Conservation (phyloP, 2,113 vertebrate genomes). For the Erythrolamprus reginae region DNA sequence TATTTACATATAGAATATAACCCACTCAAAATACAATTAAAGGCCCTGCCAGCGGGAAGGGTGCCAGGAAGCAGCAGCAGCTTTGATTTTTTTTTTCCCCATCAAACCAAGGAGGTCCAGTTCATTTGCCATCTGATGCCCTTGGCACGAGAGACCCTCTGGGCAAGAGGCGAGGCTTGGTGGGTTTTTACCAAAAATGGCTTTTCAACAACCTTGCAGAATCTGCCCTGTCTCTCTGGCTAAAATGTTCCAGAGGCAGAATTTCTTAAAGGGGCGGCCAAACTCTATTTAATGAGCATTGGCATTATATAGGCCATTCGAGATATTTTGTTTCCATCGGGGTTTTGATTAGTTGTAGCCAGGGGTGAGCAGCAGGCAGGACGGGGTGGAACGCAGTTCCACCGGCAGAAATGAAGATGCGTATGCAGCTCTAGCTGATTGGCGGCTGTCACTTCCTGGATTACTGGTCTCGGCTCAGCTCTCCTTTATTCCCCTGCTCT, state of each 20-base stretch:
- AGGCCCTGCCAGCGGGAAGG: slow-evolving; percentile 66
- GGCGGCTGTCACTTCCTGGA: too few relatives aligned
- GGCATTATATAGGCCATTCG: not conserved
- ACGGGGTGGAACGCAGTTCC: too few relatives aligned
- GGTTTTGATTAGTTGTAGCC: not conserved
- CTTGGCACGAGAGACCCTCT: not conserved
- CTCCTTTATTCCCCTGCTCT: too few relatives aligned
- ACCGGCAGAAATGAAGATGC: too few relatives aligned
- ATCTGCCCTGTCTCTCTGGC: not conserved
- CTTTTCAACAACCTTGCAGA: not conserved
- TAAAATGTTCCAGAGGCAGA: not conserved
- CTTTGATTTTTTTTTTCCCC: slow-evolving; percentile 57
- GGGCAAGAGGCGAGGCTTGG: not conserved
- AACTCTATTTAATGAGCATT: not conserved
- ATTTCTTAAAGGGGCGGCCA: not conserved
- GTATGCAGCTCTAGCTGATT: too few relatives aligned
- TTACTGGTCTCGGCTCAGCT: too few relatives aligned
- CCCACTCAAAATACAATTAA: slow-evolving; percentile 75
- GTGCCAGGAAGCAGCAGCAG: slow-evolving; percentile 56
- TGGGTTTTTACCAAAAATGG: not conserved
- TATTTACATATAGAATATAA: slow-evolving; percentile 76
- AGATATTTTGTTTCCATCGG: not conserved
- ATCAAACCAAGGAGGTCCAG: not conserved
- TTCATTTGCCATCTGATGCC: not conserved
- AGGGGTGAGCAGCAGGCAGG: too few relatives aligned